Percentiles rank a stretch among this genome's conserved stretches.
Conservation (phyloP, 2,113 vertebrate genomes). For the Pseudopodoces humilis region DNA sequence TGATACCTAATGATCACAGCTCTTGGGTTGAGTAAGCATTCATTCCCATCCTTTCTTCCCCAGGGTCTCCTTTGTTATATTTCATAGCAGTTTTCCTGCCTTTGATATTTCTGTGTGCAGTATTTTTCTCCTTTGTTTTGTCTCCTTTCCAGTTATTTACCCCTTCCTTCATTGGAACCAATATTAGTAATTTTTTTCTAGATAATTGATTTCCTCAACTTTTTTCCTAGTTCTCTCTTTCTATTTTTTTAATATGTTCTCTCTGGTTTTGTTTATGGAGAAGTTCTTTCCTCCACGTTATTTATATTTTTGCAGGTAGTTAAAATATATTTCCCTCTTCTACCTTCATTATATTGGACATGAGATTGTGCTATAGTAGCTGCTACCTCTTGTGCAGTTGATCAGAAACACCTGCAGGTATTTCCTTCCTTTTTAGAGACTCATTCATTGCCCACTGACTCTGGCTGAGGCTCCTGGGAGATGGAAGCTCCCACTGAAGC, state of each 20-base stretch:
- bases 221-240: background rate
- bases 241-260: background rate
- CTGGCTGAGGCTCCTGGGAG: background rate
- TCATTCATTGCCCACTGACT: background rate
- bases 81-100: background rate
- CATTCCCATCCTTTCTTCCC: background rate
- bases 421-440: background rate
- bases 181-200: background rate
- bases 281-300: background rate
- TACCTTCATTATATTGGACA: background rate
- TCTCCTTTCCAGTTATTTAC: background rate
- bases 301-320: background rate
- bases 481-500: background rate
- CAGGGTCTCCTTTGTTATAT: background rate
- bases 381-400: background rate
- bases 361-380: background rate
- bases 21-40: background rate
- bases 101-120: background rate
- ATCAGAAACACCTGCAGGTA: background rate
- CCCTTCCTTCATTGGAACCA: background rate
- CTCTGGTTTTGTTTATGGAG: background rate
- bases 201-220: background rate
- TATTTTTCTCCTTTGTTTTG: background rate
- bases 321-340: background rate
- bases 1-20: background rate